Base-by-base conservation (phyloP, 37 sponge, comb jelly and placozoan species). In the Hormiphora californensis region DNA sequence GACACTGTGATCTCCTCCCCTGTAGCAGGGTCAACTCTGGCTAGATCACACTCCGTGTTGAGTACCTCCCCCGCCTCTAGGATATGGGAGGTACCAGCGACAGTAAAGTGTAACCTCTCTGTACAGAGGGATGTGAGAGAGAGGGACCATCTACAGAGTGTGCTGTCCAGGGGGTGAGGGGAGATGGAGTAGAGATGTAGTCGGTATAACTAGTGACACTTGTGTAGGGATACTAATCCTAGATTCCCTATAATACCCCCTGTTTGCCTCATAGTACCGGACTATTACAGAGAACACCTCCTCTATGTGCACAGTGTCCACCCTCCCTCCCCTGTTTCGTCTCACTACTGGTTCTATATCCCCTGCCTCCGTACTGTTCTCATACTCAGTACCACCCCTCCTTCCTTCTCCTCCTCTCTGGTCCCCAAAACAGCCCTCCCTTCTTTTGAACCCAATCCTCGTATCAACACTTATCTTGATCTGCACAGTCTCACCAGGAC, bases 341-440 rank as follows among this genome's bases (percentile, higher is more conserved):
- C 81, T 73, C n/a, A 73, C 23, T 4, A 73, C 25, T 40, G 32
- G 81, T 0, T 41, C 81, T 22, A 25, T 28, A 15, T 41, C 46
- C 5, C 15, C 25, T 36, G 21, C 35, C 81, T 73, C 81, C n/a
- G 81, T 43, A 8, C 46, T 43, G 81, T 73, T 73, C 23, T 73
- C 81, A 73, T 73, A 73, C 25, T 43, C 25, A 30, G 81, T 73
- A 25, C 81, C 81, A 39, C 81, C 23, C 25, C 38, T 39, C 25
- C n/a, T n/a, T n/a, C 3, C 5, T 19, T 19, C 3, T 4, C 19
- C 17, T n/a, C 46, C 21, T 73, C 35, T 27, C 4, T 73, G 15
- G 12, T 7, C 17, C 38, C 35, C 43, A 19, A 73, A 40, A 41
- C 81, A 73, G 0, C 23, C 81, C 9, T 33, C 81, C 22, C 81